Evolutionary conservation across 2,797 vertebrate genomes (phyloP), one percentile per base, ranked within the genome.

Genomic region (Myotis planiceps): DNA sequence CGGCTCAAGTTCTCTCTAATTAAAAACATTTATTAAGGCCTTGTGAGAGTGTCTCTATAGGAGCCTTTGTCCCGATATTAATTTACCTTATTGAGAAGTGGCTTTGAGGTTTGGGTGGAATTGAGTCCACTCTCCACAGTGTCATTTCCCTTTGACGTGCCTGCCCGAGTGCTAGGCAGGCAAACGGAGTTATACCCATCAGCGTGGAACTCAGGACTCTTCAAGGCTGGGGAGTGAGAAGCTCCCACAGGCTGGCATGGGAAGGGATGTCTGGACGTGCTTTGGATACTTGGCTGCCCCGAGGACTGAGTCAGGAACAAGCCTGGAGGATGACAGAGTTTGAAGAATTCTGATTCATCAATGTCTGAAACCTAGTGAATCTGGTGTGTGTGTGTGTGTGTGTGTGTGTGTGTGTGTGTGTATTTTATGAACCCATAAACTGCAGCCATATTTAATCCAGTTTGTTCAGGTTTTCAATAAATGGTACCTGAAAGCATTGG

Each of bases 31-130:
- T 29, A 16, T 86, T 71, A 82, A 75, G 42, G 25, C 19, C 65
- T 66, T 49, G 23, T 47, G 25, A 91, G 23, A 89, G 86, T 68
- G 21, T 53, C 16, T 58, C 29, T 5, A 4, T 10, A 53, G 55
- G 53, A 76, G 42, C 6, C 32, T 58, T 74, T 58, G 27, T 80
- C 34, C 12, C 6, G n/a, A 10, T 34, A 80, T 39, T 32, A n/a
- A 51, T 23, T 84, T 96, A 34, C 78, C 63, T 91, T 90, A 32
- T 6, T 68, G 29, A 89, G 66, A 95, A 71, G 53, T 34, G 39
- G 29, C 21, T 88, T 13, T 27, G 37, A 10, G 7, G 19, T 84
- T 58, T 88, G 47, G n/a, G 65, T 63, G 25, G 68, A 76, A 63
- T n/a, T 68, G 63, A 94, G 32, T 65, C 60, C 85, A 3, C 16